Evolutionary conservation across 2,797 vertebrate species (phyloP), one percentile per base, ranked within the genome.

Genomic region (Enteromius mattozi): DNA sequence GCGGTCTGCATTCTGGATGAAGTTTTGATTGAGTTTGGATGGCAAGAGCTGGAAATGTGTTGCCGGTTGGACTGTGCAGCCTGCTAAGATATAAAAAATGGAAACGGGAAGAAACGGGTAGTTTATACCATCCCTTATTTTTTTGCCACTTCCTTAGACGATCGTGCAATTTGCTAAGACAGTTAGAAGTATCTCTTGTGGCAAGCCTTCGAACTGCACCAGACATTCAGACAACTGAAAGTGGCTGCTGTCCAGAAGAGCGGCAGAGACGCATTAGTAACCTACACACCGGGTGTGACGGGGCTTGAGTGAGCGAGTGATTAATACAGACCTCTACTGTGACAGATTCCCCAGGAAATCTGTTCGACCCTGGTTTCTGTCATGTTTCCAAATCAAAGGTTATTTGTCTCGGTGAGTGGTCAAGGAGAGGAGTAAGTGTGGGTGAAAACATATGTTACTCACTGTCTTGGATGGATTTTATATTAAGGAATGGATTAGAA

Each of bases 191-290:
- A 59, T 78, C 80, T 75, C 33, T 68, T 30, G 40, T 87, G 71
- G 77, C 35, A 75, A 59, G 66, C 59, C 13, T 33, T 35, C 1
- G 24, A 75, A 82, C 80, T n/a, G 83, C 59, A 82, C 14, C 56
- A 84, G 16, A 35, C 68, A 49, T 65, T 33, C 8, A 76, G 80
- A 70, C 45, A 56, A 63, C 72, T 69, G 40, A 30, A 85, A 85
- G 78, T 87, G 86, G 84, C 86, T 80, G 51, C 70, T 12, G 51
- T 85, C 77, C 81, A 87, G 80, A 70, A 47, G 70, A 84, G 45
- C 40, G 47, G 24, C 47, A 72, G 42, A 33, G 68, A 76, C 17
- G 17, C 70, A 56, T 85, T 85, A 86, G 54, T 83, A 76, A 83
- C 56, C 33, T 68, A 61, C 65, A 71, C 85, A 75, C 63, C n/a